These are phyloP conservation scores for Morinoia aosen DNA, from an alignment of 2,888 invertebrate genomes.

Conservation along the genomic window DNA sequence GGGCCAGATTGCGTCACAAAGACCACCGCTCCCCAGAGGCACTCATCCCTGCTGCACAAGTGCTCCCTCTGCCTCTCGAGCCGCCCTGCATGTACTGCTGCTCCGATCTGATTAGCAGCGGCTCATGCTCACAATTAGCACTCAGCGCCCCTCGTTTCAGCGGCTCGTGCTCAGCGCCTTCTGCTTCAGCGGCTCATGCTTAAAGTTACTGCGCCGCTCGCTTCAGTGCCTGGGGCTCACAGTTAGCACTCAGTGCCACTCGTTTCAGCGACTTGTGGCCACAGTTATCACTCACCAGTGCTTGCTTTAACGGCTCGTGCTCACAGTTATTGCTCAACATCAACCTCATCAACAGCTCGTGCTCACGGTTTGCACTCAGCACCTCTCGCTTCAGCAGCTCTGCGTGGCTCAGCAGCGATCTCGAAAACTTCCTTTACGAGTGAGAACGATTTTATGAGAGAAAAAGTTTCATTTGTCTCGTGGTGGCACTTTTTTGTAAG, in stretches of 20 bases:
- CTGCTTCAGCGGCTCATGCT: neutral
- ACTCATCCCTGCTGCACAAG: conserved; percentile 8
- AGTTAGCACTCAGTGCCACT: neutral
- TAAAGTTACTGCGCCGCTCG: neutral
- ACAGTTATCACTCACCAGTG: neutral
- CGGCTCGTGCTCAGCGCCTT: neutral
- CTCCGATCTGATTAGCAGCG: conserved; percentile 19
- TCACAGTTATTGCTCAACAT: too few species aligned
- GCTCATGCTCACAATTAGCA: conserved; percentile 31
- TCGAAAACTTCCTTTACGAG: too few species aligned
- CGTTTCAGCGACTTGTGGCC: neutral
- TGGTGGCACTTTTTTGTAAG: too few species aligned
- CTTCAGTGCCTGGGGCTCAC: neutral
- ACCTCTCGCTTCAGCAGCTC: too few species aligned
- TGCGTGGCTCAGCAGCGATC: too few species aligned
- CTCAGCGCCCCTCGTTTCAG: neutral
- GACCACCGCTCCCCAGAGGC: neutral
- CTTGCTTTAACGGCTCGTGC: neutral
- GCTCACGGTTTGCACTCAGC: too few species aligned
- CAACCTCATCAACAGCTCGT: too few species aligned
- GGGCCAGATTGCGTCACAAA: neutral
- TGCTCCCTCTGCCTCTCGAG: neutral
- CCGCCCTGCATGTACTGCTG: conserved; percentile 16
- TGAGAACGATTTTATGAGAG: too few species aligned
- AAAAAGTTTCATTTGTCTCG: too few species aligned